Base-by-base conservation (phyloP, 2,888 invertebrate species). In the Flexamia atlantica region DNA sequence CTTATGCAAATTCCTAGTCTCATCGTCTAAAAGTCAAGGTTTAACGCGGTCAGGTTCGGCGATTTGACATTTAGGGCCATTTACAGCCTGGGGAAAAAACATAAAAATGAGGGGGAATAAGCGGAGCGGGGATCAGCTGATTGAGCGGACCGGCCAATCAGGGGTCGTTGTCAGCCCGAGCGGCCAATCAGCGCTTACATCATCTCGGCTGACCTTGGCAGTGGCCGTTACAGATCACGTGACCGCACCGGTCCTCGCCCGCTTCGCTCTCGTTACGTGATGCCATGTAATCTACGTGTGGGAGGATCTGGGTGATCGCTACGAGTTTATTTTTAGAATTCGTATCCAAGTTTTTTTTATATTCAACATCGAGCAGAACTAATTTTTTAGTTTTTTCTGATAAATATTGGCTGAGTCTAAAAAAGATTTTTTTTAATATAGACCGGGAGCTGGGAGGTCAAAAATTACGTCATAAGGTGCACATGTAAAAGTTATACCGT, bases 151-250 rank as follows among this genome's bases (percentile, higher is more conserved):
- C 30, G 28, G 30, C 64, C 64, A 64, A 64, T 64, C 64, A 64
- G 28, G 30, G 64, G 64, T 64, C 64, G 64, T 64, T 64, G 64
- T 64, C 64, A 30, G 64, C 5, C 64, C 10, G 64, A 23, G 28
- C 28, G 30, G 30, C 64, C 64, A 64, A 64, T 64, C 64, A 64
- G 64, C 25, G 64, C 64, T 64, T 64, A 64, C 64, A 64, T 64
- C 9, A 64, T n/a, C 53, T 30, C 64, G 5, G 23, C 57, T 23
- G 64, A 64, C 64, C 64, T 64, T 64, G 64, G 30, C 64, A 64
- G 64, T 64, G 64, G 64, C 64, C 64, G 64, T 28, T 64, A 57
- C 57, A 30, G 64, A 30, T 64, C 64, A 64, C 64, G 64, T 64
- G 64, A 64, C 64, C 28, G 25, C 14, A 28, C 30, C 30, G 64